A percentile compares a stretch with the other conserved stretches of the same genome.
Conservation (phyloP, 2,797 vertebrate genomes). For the Taenioides sp. region DNA sequence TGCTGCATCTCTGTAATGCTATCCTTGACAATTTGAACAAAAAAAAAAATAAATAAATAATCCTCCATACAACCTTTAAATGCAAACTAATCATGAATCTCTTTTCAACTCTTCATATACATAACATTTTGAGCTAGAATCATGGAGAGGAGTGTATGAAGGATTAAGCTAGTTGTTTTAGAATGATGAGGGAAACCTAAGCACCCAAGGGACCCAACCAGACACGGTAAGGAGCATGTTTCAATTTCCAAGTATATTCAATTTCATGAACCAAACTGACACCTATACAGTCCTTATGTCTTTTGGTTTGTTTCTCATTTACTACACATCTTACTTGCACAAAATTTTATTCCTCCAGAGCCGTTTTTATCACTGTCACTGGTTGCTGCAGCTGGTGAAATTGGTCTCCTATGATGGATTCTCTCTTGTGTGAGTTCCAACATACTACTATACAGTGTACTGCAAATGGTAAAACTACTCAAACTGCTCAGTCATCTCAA, state of each 20-base stretch:
- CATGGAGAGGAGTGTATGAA: no score
- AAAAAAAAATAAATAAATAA: no score
- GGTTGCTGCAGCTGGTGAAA: slow-evolving; percentile 21
- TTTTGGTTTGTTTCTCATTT: neutral
- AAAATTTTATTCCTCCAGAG: slow-evolving; percentile 10
- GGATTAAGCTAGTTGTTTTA: no score
- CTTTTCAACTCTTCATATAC: no score
- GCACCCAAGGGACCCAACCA: neutral
- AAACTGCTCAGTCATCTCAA: neutral
- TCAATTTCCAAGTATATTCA: neutral
- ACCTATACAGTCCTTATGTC: neutral
- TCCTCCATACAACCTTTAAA: no score
- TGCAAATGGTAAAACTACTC: slow-evolving; percentile 12
- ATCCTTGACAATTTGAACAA: no score
- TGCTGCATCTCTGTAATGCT: no score
- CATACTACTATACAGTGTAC: neutral
- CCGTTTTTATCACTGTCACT: slow-evolving; percentile 4
- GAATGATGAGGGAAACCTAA: no score
- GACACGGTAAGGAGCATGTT: neutral
- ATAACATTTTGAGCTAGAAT: no score
- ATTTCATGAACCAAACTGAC: neutral
- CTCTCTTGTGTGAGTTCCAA: slow-evolving; percentile 22
- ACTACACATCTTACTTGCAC: slow-evolving; percentile 3
- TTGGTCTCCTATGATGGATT: slow-evolving; percentile 31
- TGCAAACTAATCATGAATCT: no score